phyloP scores from a whole-genome alignment of 2,113 vertebrate species.

The Oceanodroma tethys region DNA sequence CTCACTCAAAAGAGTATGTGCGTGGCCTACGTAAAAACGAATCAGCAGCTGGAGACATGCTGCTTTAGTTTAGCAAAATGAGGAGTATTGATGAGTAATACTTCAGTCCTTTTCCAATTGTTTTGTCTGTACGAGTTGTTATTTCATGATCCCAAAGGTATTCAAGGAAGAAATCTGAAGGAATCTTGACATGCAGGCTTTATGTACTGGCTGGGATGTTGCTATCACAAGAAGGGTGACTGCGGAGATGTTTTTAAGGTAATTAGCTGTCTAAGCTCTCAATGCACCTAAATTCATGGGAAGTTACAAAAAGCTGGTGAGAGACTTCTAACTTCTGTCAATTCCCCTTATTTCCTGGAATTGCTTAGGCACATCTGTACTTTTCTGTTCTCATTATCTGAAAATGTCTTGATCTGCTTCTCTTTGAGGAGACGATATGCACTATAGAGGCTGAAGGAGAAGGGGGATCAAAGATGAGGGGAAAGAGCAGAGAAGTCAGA shows the following conservation, averaged over 20 bases:
- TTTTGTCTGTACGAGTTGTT: neutral
- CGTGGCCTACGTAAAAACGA: accelerated
- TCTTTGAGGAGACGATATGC: neutral
- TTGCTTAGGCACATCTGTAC: neutral
- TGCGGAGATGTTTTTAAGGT: neutral
- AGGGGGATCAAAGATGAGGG: neutral
- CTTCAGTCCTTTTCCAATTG: neutral
- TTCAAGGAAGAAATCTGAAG: neutral
- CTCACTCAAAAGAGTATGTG: neutral
- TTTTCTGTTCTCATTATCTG: neutral
- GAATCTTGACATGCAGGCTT: neutral
- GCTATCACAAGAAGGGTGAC: neutral
- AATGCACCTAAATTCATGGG: neutral
- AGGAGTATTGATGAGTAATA: neutral
- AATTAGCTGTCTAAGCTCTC: neutral
- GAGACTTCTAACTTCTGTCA: neutral
- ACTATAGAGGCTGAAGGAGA: neutral
- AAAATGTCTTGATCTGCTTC: neutral
- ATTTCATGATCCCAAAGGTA: neutral
- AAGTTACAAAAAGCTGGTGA: neutral
- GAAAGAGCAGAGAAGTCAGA: neutral
- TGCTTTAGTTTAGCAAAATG: neutral
- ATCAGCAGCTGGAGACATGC: neutral
- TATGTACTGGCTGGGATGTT: neutral
- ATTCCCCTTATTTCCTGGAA: neutral